Conservation (phyloP, 2,888 invertebrate genomes). For the Dryomyza anilis region DNA sequence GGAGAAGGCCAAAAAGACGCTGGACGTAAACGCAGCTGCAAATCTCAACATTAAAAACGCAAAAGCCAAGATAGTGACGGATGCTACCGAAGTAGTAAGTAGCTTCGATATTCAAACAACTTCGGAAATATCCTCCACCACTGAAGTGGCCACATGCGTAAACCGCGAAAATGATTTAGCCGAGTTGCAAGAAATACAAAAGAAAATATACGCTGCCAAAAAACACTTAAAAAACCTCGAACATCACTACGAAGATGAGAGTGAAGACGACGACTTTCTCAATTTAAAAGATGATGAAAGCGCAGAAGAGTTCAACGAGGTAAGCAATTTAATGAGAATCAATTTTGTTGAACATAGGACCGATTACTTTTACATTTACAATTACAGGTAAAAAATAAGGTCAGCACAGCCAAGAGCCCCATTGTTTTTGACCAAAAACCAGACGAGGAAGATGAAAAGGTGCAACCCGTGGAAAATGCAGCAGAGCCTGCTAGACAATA, state of each 20-base stretch:
- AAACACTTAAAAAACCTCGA: slow-evolving; percentile 63
- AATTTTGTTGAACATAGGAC: neutral
- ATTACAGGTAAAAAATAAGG: slow-evolving; percentile 26
- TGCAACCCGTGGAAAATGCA: neutral
- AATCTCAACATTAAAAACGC: slow-evolving; percentile 52
- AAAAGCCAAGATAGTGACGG: slow-evolving; percentile 41
- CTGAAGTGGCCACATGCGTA: slow-evolving; percentile 35
- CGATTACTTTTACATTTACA: too few relatives aligned
- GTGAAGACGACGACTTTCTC: slow-evolving; percentile 70
- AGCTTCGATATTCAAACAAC: slow-evolving; percentile 64
- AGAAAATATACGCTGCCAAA: slow-evolving; percentile 67
- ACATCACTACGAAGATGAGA: slow-evolving; percentile 59
- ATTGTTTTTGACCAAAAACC: slow-evolving; percentile 51
- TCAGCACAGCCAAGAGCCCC: slow-evolving; percentile 50
- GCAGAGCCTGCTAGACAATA: slow-evolving; percentile 17
- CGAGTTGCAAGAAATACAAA: slow-evolving; percentile 67
- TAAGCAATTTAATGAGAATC: slow-evolving; percentile 34
- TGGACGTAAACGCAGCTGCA: slow-evolving; percentile 45
- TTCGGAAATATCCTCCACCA: slow-evolving; percentile 58
- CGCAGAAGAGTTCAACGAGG: slow-evolving; percentile 56
- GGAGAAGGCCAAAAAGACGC: slow-evolving; percentile 57
- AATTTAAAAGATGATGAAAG: slow-evolving; percentile 69
- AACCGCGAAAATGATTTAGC: slow-evolving; percentile 61
- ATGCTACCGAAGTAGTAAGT: slow-evolving; percentile 40
- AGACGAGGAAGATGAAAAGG: slow-evolving; percentile 24